Evolutionary conservation across 2,888 invertebrate genomes (phyloP), one percentile per base, ranked within the genome.

Genomic region (Microplitis manilae): DNA sequence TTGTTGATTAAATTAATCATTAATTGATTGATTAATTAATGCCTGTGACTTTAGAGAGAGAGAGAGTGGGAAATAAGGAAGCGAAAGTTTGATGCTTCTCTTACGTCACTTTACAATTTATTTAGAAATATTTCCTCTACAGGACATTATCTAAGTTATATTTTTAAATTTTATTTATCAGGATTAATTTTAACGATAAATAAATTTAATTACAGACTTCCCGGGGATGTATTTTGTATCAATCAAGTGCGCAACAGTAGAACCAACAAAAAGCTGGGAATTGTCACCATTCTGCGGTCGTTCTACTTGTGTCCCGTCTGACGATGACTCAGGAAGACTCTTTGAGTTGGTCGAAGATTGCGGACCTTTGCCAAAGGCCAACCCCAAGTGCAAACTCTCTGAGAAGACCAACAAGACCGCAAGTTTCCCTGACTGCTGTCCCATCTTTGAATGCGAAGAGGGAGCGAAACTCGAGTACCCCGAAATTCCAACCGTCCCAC

Each of bases 221-320:
- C 97, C 97, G 69, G 96, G 96, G 61, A 94, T 95, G 93, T 97
- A 97, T 88, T 97, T 97, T 91, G 97, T 96, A 0, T 96, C 96
- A 6, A 97, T 97, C 76, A 93, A 94, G 77, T 97, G 97, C 90
- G 95, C 96, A 62, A 97, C 96, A 13, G 94, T 96, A 73, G 96
- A 96, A 88, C 95, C 96, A 2, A 95, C 94, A 79, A 94, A 96
- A 90, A 92, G 94, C 78, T 97, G 97, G 97, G 96, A 96, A 75
- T 90, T 97, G 84, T 92, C 94, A 1, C 97, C 97, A 5, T 97
- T 97, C 94, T 97, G 97, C 87, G 97, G 97, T n/a, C 94, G 95
- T 83, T 96, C 96, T 85, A 96, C 96, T 75, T 97, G 97, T 91
- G 95, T 96, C 4, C 92, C 94, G 83, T 94, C 94, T 82, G 95